Evolutionary conservation across 2,888 invertebrate genomes (phyloP).

Genomic region (Netelia virgata): DNA sequence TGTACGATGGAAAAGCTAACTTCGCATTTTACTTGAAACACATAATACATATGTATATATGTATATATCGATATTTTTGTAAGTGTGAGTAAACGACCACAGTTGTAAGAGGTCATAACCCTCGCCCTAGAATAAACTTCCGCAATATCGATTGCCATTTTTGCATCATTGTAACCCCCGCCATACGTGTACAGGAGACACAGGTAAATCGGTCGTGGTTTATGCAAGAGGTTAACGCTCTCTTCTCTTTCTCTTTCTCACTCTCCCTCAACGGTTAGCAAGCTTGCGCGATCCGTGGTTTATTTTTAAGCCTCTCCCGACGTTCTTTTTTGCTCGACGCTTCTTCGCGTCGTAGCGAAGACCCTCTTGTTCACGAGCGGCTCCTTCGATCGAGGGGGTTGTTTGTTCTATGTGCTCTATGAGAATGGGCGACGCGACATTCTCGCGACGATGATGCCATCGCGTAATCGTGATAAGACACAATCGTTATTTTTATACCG

Average conservation of each 20-base stretch:
- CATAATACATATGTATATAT: neutral
- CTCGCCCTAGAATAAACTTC: conserved; percentile 64
- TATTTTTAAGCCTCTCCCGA: conserved; percentile 52
- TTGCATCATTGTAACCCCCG: conserved; percentile 28
- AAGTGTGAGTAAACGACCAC: conserved; percentile 9
- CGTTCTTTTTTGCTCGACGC: conserved; percentile 1
- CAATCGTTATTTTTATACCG: neutral
- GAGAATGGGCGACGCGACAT: neutral
- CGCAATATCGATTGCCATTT: conserved; percentile 62
- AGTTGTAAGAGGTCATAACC: conserved; percentile 40
- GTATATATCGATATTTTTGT: conserved; percentile 10
- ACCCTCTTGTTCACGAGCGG: neutral
- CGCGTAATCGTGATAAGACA: conserved; percentile 7
- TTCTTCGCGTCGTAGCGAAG: neutral
- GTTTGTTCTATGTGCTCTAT: neutral
- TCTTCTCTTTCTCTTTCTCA: conserved; percentile 22
- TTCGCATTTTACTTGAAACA: neutral
- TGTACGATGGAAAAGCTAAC: neutral
- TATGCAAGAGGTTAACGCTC: conserved; percentile 60
- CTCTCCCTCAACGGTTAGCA: conserved; percentile 1
- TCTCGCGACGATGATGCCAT: neutral
- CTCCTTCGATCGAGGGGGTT: neutral
- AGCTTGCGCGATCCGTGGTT: conserved; percentile 42
- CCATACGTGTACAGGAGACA: conserved; percentile 9
- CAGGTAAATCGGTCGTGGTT: conserved; percentile 58